A percentile compares a stretch with the other conserved stretches of the same genome.
phyloP scores from a whole-genome alignment of 2,888 invertebrate species.

The Mesorhabditis belari region DNA sequence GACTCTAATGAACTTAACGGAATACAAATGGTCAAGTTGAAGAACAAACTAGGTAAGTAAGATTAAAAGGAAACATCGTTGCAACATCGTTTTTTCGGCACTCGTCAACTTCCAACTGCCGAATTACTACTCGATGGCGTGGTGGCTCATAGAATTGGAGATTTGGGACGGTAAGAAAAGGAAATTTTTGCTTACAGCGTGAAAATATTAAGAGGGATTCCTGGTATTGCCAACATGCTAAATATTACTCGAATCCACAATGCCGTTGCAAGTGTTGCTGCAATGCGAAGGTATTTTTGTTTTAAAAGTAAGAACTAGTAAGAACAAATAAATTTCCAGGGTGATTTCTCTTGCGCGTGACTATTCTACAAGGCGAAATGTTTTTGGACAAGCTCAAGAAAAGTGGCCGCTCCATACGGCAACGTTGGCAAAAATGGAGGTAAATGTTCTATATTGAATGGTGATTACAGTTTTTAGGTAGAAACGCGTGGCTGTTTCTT shows the following conservation, averaged over 20 bases:
- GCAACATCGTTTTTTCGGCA: not conserved
- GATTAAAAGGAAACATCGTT: slow-evolving; percentile 54
- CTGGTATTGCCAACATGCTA: slow-evolving; percentile 60
- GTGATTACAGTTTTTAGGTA: slow-evolving; percentile 38
- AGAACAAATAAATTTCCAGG: slow-evolving; percentile 44
- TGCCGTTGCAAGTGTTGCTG: slow-evolving; percentile 54
- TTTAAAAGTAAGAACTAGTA: not conserved
- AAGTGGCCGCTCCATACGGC: slow-evolving; percentile 60
- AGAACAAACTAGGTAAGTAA: slow-evolving; percentile 62
- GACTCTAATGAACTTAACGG: slow-evolving; percentile 56
- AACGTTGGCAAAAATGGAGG: slow-evolving; percentile 59
- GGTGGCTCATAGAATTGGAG: slow-evolving; percentile 26
- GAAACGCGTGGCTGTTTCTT: slow-evolving; percentile 57
- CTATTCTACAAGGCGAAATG: slow-evolving; percentile 57
- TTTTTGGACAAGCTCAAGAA: slow-evolving; percentile 58
- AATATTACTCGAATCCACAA: slow-evolving; percentile 61
- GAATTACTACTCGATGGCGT: slow-evolving; percentile 60
- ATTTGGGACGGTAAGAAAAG: slow-evolving; percentile 11
- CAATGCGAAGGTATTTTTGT: slow-evolving; percentile 28
- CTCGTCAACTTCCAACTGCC: slow-evolving; percentile 58
- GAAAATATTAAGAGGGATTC: slow-evolving; percentile 59
- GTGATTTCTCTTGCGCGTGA: slow-evolving; percentile 59
- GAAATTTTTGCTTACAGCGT: slow-evolving; percentile 5
- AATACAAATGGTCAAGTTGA: slow-evolving; percentile 59
- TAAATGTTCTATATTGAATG: not conserved